These are phyloP conservation scores for Uropsilus gracilis DNA, from an alignment of 2,113 vertebrate genomes.

Conservation along the genomic window DNA sequence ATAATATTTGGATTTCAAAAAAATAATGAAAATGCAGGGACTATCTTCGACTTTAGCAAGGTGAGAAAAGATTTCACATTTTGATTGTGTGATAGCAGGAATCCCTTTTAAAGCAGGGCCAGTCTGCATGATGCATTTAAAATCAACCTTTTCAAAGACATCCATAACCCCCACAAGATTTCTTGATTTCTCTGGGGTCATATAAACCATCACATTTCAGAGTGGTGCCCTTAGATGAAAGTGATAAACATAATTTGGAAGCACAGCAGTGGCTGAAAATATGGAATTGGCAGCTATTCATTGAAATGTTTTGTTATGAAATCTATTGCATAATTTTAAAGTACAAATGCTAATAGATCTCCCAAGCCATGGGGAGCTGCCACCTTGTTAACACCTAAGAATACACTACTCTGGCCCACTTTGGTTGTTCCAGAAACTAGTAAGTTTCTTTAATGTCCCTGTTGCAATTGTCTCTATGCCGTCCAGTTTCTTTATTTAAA, in stretches of 20 bases:
- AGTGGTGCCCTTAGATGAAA: neutral
- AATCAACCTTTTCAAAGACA: conserved; percentile 72
- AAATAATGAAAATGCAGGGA: conserved; percentile 84
- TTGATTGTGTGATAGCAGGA: conserved; percentile 73
- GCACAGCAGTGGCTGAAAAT: neutral
- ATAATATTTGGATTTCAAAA: conserved; percentile 84
- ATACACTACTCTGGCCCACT: neutral
- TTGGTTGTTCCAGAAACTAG: neutral
- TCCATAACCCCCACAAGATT: conserved; percentile 59
- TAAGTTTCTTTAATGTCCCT: neutral
- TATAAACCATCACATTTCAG: conserved; percentile 48
- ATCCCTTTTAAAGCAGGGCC: conserved; percentile 65
- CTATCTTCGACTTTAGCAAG: conserved; percentile 84
- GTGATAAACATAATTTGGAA: conserved; percentile 48
- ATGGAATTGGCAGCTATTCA: neutral
- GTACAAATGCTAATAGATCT: neutral
- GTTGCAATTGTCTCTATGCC: neutral
- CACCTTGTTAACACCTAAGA: neutral
- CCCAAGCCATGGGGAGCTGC: neutral
- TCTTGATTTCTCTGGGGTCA: conserved; percentile 55
- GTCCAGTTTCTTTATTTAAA: conserved; percentile 13
- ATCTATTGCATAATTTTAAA: neutral
- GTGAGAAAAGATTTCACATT: conserved; percentile 81
- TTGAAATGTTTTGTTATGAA: conserved; percentile 11
- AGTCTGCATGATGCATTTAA: conserved; percentile 57